Conservation (phyloP, 2,888 invertebrate species). For the Opisthograptis luteolata region DNA sequence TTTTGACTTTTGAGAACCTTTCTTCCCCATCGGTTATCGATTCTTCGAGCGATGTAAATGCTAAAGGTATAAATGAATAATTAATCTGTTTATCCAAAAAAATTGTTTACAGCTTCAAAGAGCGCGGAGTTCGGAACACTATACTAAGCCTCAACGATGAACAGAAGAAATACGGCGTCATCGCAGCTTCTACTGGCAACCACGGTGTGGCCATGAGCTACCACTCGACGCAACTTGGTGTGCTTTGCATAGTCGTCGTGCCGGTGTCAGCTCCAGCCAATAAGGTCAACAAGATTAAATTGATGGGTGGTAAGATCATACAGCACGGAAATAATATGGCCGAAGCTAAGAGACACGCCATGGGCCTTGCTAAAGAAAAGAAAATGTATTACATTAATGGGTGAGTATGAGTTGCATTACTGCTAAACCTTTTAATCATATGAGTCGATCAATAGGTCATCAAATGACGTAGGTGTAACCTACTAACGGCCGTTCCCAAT, state of each 20-base stretch:
- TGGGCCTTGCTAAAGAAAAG: slow-evolving; percentile 88
- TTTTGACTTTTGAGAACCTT: too few species aligned
- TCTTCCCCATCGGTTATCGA: too few species aligned
- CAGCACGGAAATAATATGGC: slow-evolving; percentile 90
- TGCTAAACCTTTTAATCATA: too few species aligned
- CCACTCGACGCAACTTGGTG: slow-evolving; percentile 87
- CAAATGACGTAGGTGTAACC: too few species aligned
- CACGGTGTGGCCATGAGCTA: slow-evolving; percentile 92
- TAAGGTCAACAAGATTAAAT: slow-evolving; percentile 93
- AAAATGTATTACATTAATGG: slow-evolving; percentile 94
- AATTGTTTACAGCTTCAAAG: slow-evolving; percentile 90
- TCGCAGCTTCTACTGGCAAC: slow-evolving; percentile 96
- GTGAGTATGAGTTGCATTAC: too few species aligned
- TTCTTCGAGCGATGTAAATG: too few species aligned
- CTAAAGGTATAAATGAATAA: too few species aligned
- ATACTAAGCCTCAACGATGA: slow-evolving; percentile 89
- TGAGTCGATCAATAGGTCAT: too few species aligned
- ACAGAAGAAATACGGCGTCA: slow-evolving; percentile 90
- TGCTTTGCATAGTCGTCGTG: slow-evolving; percentile 94
- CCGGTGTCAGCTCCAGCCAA: slow-evolving; percentile 94
- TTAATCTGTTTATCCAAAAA: too few species aligned
- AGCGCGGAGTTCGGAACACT: slow-evolving; percentile 94
- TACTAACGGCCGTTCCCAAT: too few species aligned
- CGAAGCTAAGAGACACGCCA: slow-evolving; percentile 91
- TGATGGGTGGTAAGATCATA: slow-evolving; percentile 91